These are phyloP conservation scores for Thelaira solivaga DNA, from an alignment of 2,888 invertebrate species.

Conservation along the genomic window DNA sequence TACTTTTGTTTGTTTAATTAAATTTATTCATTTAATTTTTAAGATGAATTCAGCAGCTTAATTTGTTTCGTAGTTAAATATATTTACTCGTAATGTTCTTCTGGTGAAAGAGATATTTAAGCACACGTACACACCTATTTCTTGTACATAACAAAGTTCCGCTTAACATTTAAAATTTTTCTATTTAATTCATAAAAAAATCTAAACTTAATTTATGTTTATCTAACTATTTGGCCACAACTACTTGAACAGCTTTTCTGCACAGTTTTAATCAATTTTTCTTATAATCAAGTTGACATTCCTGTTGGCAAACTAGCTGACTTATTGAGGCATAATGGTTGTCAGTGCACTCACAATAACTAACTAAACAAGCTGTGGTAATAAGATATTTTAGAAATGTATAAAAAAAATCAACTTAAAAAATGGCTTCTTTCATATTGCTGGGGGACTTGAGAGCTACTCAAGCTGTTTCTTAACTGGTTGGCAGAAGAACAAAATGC, in stretches of 20 bases:
- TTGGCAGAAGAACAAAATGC: constrained; percentile 24
- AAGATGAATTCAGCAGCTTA: too few species aligned
- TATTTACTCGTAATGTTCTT: too few species aligned
- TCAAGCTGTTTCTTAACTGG: constrained; percentile 63
- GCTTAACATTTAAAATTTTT: background rate
- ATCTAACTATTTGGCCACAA: background rate
- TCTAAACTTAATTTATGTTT: background rate
- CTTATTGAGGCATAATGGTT: constrained; percentile 29
- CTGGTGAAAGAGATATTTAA: too few species aligned
- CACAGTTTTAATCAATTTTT: background rate
- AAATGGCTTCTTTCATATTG: constrained; percentile 43
- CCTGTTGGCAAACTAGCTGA: constrained; percentile 14
- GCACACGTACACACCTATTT: too few species aligned
- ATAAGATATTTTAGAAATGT: constrained; percentile 37
- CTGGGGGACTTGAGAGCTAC: constrained; percentile 59
- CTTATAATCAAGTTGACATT: constrained; percentile 7
- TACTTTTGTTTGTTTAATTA: background rate
- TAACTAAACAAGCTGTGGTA: constrained; percentile 15
- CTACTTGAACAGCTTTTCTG: background rate
- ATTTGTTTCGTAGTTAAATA: too few species aligned
- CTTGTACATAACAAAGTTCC: too few species aligned
- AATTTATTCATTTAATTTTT: too few species aligned
- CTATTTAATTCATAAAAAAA: background rate
- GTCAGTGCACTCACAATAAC: background rate
- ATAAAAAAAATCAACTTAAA: constrained; percentile 5